Evolutionary conservation across 2,797 vertebrate genomes (phyloP).

Genomic region (Dipus sagitta): DNA sequence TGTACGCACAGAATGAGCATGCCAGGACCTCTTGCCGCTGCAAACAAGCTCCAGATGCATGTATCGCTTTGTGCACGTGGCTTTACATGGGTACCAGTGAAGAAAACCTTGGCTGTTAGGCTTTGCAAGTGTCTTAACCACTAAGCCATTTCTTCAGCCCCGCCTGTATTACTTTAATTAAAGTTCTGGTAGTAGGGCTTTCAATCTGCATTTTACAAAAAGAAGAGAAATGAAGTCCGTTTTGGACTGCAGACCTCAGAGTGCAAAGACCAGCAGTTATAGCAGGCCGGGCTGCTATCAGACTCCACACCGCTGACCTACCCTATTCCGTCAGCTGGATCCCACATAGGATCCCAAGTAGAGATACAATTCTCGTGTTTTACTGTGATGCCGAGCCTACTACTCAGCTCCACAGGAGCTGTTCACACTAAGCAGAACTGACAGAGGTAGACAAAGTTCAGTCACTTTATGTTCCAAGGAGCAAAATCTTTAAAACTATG

Average conservation of each 20-base stretch:
- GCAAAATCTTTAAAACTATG: background rate
- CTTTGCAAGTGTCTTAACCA: too few relatives aligned
- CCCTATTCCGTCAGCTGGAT: background rate
- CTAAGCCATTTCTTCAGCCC: too few relatives aligned
- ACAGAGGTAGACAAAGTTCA: background rate
- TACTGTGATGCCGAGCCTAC: background rate
- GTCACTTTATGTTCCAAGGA: background rate
- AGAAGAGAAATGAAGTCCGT: background rate
- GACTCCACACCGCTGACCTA: background rate
- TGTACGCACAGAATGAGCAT: too few relatives aligned
- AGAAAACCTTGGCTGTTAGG: too few relatives aligned
- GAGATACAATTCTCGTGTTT: background rate
- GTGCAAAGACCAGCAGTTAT: background rate
- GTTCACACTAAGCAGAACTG: background rate
- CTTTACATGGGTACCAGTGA: too few relatives aligned
- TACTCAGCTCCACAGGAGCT: background rate
- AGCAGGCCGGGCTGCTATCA: background rate
- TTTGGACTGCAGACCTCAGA: background rate
- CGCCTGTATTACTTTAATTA: background rate
- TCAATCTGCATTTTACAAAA: background rate
- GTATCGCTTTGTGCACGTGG: too few relatives aligned
- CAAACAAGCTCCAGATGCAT: too few relatives aligned
- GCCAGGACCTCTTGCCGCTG: too few relatives aligned
- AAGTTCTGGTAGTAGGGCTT: background rate
- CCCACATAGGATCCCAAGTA: background rate